Percentiles rank a stretch among this genome's conserved stretches.
phyloP scores from a whole-genome alignment of 2,888 invertebrate species.

The Lypha dubia region DNA sequence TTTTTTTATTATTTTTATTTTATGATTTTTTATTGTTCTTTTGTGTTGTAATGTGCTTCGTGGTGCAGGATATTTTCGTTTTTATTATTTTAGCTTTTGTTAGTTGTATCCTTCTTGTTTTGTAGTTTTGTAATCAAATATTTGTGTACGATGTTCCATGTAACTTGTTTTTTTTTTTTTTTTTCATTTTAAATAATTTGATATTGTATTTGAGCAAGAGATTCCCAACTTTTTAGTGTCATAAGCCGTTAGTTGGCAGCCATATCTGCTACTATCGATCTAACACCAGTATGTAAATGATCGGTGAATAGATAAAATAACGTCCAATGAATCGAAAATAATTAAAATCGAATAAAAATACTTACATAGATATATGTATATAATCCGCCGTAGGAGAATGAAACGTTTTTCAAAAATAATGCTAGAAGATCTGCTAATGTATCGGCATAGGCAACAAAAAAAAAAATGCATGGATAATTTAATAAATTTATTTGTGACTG shows the following conservation, averaged over 20 bases:
- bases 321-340: no score
- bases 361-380: no score
- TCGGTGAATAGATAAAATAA: no score
- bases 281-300: no score
- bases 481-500: no score
- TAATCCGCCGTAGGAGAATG: no score
- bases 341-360: no score
- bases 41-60: conserved; percentile 26
- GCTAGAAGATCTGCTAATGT: no score
- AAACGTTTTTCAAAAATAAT: no score
- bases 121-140: conserved; percentile 17
- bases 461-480: no score
- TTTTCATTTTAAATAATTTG: background rate
- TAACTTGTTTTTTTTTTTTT: background rate
- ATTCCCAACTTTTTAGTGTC: background rate
- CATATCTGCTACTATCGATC: no score
- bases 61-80: conserved; percentile 25
- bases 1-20: conserved; percentile 53
- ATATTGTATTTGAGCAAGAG: conserved; percentile 3
- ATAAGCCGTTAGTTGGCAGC: background rate
- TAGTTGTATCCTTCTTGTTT: conserved; percentile 5
- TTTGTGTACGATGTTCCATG: conserved; percentile 4
- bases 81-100: conserved; percentile 40
- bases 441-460: no score
- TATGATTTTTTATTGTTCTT: conserved; percentile 49